These are phyloP conservation scores for Eilema sororculum DNA, from an alignment of 2,888 invertebrate species.

Conservation along the genomic window DNA sequence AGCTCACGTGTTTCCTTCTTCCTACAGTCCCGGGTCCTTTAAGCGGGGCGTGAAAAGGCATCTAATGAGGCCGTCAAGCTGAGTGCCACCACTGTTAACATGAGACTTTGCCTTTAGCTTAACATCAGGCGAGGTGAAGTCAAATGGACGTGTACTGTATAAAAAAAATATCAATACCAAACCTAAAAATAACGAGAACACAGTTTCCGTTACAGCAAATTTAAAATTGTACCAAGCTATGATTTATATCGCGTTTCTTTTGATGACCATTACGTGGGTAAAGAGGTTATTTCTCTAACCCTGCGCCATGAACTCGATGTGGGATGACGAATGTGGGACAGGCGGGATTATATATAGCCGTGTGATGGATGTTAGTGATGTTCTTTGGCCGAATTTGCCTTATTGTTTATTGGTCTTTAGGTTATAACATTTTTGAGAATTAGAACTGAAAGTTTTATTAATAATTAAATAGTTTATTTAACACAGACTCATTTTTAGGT, in stretches of 20 bases:
- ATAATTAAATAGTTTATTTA: too few species aligned
- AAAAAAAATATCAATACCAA: too few species aligned
- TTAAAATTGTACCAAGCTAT: conserved; percentile 32
- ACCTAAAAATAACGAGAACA: conserved; percentile 5
- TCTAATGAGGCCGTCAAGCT: too few species aligned
- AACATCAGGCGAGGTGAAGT: too few species aligned
- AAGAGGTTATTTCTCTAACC: conserved; percentile 65
- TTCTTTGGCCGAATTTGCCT: conserved; percentile 26
- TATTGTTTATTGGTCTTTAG: conserved; percentile 17
- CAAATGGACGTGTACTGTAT: too few species aligned
- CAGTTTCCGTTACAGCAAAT: conserved; percentile 31
- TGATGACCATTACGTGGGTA: conserved; percentile 54
- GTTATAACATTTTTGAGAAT: neutral
- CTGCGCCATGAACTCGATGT: conserved; percentile 77
- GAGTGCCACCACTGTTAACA: too few species aligned
- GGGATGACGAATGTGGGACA: conserved; percentile 63
- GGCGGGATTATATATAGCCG: conserved; percentile 45
- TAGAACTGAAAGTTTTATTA: conserved; percentile 5
- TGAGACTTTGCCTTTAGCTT: too few species aligned
- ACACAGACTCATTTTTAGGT: too few species aligned
- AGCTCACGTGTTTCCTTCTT: too few species aligned
- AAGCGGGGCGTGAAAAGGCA: too few species aligned
- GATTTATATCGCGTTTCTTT: conserved; percentile 51
- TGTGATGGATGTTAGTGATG: conserved; percentile 45
- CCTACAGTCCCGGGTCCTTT: too few species aligned